Base-by-base conservation (phyloP, 2,888 invertebrate species). In the Hesperia comma region DNA sequence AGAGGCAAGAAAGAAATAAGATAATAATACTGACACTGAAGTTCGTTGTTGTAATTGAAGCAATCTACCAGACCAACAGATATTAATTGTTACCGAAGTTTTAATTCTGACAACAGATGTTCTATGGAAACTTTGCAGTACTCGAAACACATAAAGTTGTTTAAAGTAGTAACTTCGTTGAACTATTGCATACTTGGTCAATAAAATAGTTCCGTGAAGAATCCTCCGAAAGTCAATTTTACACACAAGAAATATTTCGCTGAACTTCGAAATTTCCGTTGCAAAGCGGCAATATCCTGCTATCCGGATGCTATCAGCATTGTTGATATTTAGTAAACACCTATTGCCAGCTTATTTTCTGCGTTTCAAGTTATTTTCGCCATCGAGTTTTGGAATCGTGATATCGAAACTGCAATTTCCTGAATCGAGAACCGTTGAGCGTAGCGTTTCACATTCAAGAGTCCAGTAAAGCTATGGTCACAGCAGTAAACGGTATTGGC, bases 341-440 rank as follows among this genome's bases (percentile, higher is more conserved):
- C 57, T 57, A 57, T 41, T 40, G 19, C 21, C 17, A 37, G 57
- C 40, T 49, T 49, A 49, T 49, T 49, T 49, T 49, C 17, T 49
- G 19, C 10, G 12, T 49, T 49, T 4, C 49, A 49, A 49, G 49
- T 49, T 17, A 46, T 46, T 49, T 17, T 49, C 49, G n/a, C 53
- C 26, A 32, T 32, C n/a, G 21, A 21, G 12, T 15, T 53, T 32
- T 53, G n/a, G 32, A 53, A 53, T 53, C n/a, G 32, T 32, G 26
- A 14, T 53, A 53, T 15, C 32, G 53, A 53, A 53, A 32, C 53
- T 32, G 53, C 53, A 53, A 53, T 53, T 53, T 53, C 53, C 53
- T 53, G 53, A 32, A 32, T 53, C 26, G 53, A 32, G 53, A 32
- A 32, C 32, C 32, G 32, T 49, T 19, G 19, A 19, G 49, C 8